A percentile compares a stretch with the other conserved stretches of the same genome.
phyloP scores from a whole-genome alignment of 2,113 vertebrate species.

The Zingel zingel region DNA sequence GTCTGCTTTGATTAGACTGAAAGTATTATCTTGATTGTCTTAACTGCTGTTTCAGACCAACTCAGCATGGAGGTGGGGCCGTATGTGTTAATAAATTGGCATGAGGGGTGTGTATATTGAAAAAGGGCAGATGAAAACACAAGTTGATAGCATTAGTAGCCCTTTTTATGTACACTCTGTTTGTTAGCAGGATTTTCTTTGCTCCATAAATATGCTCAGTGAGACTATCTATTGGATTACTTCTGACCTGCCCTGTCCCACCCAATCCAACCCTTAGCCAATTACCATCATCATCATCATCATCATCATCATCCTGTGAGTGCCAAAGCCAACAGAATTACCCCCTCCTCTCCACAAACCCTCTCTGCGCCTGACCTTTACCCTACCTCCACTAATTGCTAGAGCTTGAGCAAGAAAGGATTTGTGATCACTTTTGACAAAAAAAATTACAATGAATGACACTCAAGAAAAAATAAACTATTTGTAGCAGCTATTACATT shows the following conservation, averaged over 20 bases:
- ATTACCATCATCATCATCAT: slow-evolving; percentile 71
- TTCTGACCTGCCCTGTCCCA: slow-evolving; percentile 46
- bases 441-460: neutral
- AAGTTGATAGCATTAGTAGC: neutral
- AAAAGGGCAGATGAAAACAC: neutral
- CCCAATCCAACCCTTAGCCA: slow-evolving; percentile 73
- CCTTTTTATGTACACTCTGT: no score
- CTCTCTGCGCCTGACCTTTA: slow-evolving; percentile 60
- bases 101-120: neutral
- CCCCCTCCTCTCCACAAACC: slow-evolving; percentile 47
- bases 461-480: neutral
- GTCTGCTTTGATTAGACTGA: slow-evolving; percentile 23
- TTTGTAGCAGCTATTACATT: neutral
- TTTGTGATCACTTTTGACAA: slow-evolving; percentile 35
- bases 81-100: neutral
- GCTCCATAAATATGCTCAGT: slow-evolving; percentile 65
- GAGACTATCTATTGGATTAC: slow-evolving; percentile 83
- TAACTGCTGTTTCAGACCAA: slow-evolving; percentile 7
- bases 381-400: slow-evolving; percentile 25
- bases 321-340: slow-evolving; percentile 58
- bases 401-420: slow-evolving; percentile 33
- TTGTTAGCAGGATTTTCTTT: slow-evolving; percentile 52
- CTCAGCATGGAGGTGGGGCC: neutral
- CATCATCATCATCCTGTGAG: slow-evolving; percentile 60
- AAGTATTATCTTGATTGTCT: slow-evolving; percentile 29